Evolutionary conservation across 2,888 invertebrate species (phyloP), one percentile per base, ranked within the genome.

Genomic region (Drosophila monieri): DNA sequence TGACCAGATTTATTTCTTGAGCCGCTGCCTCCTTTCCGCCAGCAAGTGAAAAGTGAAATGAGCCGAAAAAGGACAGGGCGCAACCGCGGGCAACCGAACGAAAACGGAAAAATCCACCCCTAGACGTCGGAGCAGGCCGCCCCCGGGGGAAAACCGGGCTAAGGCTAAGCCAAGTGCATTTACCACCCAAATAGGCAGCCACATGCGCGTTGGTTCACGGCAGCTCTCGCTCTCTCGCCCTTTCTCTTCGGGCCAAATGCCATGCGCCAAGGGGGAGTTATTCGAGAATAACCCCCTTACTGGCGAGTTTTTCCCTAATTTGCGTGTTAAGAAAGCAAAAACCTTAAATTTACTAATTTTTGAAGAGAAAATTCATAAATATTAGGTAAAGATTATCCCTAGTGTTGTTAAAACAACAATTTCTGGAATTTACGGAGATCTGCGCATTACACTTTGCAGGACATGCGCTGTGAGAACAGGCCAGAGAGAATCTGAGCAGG

Each of bases 401-500:
- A 15, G 41, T 8, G 6, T 6, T 0, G 18, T 15, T 8, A 8
- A 41, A 15, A 41, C 9, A 2, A 4, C 8, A 5, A 6, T 35
- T 30, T 23, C 30, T 12, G 64, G 73, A 56, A 73, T 71, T 74
- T 64, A 71, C 71, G 73, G 78, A 84, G 77, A 87, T 85, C 85
- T 85, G 85, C 85, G 87, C 85, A 87, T 83, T 55, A 85, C 78
- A 60, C 85, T 85, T 85, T 87, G 75, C 67, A 74, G 80, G 80
- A 81, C 85, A 87, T 85, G 85, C 85, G 85, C 80, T 67, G 3
- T 69, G 32, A 52, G 46, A 58, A 41, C 49, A 30, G 25, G 55
- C 23, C 21, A 43, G 55, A 41, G 37, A 43, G 52, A 37, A 41
- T 43, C 46, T 48, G 18, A 27, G 15, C 48, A 47, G 39, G 49